Conservation (phyloP, 2,113 vertebrate species). For the Mastomys coucha region DNA sequence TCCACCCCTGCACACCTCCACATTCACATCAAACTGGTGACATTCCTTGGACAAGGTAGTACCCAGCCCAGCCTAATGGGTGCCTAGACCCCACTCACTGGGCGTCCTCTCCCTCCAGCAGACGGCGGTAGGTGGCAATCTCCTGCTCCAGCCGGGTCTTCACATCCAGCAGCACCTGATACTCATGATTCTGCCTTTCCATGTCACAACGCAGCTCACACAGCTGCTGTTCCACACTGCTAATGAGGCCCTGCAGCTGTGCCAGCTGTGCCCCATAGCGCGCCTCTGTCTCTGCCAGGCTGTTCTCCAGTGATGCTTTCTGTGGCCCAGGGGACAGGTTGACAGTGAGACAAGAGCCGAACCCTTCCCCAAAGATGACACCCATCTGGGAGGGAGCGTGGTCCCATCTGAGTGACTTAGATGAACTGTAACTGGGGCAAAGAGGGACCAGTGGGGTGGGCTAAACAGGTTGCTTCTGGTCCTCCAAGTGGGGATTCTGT, state of each 20-base stretch:
- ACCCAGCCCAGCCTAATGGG: background rate
- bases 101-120: constrained; percentile 82
- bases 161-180: constrained; percentile 87
- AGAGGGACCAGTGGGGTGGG: background rate
- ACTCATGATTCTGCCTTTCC: constrained; percentile 90
- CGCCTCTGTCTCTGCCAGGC: constrained; percentile 89
- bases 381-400: too few species aligned
- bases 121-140: constrained; percentile 83
- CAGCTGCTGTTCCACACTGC: constrained; percentile 89
- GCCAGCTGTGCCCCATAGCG: constrained; percentile 89
- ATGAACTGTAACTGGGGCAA: background rate
- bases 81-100: constrained; percentile 73
- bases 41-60: background rate
- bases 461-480: background rate
- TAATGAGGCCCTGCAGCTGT: constrained; percentile 89
- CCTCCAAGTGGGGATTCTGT: background rate
- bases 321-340: constrained; percentile 29
- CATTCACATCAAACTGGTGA: background rate
- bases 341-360: background rate
- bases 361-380: constrained; percentile 58
- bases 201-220: constrained; percentile 86
- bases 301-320: constrained; percentile 91
- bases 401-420: constrained; percentile 55
- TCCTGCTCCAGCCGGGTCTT: constrained; percentile 85
- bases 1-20: background rate